These are phyloP conservation scores for Zaprionus africanus DNA, from an alignment of 1,140 invertebrate species.

Conservation along the genomic window DNA sequence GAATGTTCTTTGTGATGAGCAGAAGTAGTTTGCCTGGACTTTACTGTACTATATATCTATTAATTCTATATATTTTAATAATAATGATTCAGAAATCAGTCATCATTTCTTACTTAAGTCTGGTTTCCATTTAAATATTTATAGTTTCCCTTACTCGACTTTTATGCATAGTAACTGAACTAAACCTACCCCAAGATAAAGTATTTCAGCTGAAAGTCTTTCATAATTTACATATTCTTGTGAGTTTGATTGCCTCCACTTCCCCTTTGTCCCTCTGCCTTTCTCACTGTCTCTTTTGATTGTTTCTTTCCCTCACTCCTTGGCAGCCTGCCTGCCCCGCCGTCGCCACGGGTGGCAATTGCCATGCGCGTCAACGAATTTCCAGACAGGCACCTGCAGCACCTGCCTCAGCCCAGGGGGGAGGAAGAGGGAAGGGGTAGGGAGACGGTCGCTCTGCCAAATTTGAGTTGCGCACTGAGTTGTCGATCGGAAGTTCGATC, in stretches of 20 bases:
- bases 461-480: slow-evolving; percentile 37
- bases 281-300: slow-evolving; percentile 5
- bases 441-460: slow-evolving; percentile 30
- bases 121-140: no score
- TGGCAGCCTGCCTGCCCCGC: slow-evolving; percentile 2
- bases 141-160: no score
- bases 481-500: slow-evolving; percentile 65
- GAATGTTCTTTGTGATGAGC: no score
- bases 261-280: not conserved
- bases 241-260: not conserved
- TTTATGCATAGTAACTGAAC: not conserved
- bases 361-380: slow-evolving; percentile 64
- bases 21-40: no score
- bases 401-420: not conserved
- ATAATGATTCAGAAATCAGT: no score
- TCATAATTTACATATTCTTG: not conserved
- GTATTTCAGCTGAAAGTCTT: not conserved
- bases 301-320: not conserved
- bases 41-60: no score
- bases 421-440: not conserved
- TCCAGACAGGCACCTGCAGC: slow-evolving; percentile 40
- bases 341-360: slow-evolving; percentile 68
- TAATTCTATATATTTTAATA: no score
- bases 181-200: not conserved
- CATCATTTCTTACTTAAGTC: no score